Percentiles rank a stretch among this genome's conserved stretches.
These are phyloP conservation scores for Xiphophorus hellerii DNA, from an alignment of 2,113 vertebrate genomes.

Conservation along the genomic window DNA sequence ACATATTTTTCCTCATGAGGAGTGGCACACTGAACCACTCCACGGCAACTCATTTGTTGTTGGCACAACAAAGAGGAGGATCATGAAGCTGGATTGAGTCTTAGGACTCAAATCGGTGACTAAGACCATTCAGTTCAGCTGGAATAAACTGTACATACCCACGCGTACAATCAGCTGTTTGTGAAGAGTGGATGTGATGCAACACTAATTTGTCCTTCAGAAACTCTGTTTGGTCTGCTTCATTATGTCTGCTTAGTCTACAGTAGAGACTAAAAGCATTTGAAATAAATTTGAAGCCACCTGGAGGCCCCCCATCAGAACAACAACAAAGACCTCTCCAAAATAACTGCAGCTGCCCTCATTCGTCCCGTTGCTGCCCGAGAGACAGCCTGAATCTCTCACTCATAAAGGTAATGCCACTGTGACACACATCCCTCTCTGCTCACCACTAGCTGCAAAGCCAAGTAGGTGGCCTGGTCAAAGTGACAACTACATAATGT, in stretches of 20 bases:
- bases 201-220: slow-evolving; percentile 1
- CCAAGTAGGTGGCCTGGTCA: slow-evolving; percentile 66
- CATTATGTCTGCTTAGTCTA: neutral
- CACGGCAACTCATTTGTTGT: slow-evolving; percentile 66
- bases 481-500: slow-evolving; percentile 22
- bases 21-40: slow-evolving; percentile 50
- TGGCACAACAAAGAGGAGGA: slow-evolving; percentile 56
- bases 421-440: slow-evolving; percentile 36
- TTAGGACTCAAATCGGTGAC: slow-evolving; percentile 26
- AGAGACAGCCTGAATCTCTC: slow-evolving; percentile 21
- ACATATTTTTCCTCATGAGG: slow-evolving; percentile 53
- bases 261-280: slow-evolving; percentile 4
- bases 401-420: slow-evolving; percentile 21
- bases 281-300: slow-evolving; percentile 36
- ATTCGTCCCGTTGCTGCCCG: slow-evolving; percentile 46
- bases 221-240: neutral
- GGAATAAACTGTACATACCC: neutral
- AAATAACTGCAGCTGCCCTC: slow-evolving; percentile 80
- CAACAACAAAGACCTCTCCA: slow-evolving; percentile 66
- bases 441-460: slow-evolving; percentile 12
- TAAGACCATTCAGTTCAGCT: slow-evolving; percentile 31
- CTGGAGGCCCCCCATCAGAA: slow-evolving; percentile 35
- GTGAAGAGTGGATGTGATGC: neutral
- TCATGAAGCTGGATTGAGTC: slow-evolving; percentile 32
- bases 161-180: slow-evolving; percentile 1